Base-by-base conservation (phyloP, 2,797 vertebrate genomes). In the Myotis vivesi region DNA sequence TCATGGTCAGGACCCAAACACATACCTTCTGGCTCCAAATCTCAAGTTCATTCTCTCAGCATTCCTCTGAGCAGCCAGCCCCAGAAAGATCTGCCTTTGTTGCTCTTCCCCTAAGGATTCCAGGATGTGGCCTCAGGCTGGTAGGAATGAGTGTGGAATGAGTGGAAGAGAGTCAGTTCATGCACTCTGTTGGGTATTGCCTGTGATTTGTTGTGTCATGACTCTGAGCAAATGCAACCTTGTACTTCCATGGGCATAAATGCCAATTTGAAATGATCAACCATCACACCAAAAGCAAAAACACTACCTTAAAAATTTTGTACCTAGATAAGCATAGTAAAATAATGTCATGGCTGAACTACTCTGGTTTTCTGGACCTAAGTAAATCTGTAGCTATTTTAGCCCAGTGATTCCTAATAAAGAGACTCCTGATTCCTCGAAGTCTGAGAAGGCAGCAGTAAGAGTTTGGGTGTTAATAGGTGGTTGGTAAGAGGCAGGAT, bases 271-370 rank as follows among this genome's bases (percentile, higher is more conserved):
- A 91, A 59, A 33, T 30, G 11, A 73, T 41, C 36, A 41, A 4
- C 81, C 25, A 53, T 94, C 33, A 28, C 22, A 69, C 49, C 38
- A 91, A 85, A 84, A 64, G 64, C 33, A 73, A 91, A 95, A 92
- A 8, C 7, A 86, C 11, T 82, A 20, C 41, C 28, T 90, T 88
- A 33, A 87, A 90, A 86, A 66, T 82, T 55, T 82, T 30, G 81
- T 87, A 23, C 30, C 23, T 44, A 76, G 33, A 59, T 57, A 46
- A 73, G 77, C 8, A 84, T 38, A 62, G 55, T 44, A 84, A 94
- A 82, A 55, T 53, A 12, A 71, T n/a, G 49, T 38, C 79, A 11
- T 5, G 46, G 25, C 20, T 71, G 38, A 92, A 85, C 41, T 84
- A 36, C 53, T 89, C 30, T 62, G 13, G 25, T 89, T 86, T 93